Evolutionary conservation across 2,888 invertebrate species (phyloP).

Genomic region (Osedax fenrisi): DNA sequence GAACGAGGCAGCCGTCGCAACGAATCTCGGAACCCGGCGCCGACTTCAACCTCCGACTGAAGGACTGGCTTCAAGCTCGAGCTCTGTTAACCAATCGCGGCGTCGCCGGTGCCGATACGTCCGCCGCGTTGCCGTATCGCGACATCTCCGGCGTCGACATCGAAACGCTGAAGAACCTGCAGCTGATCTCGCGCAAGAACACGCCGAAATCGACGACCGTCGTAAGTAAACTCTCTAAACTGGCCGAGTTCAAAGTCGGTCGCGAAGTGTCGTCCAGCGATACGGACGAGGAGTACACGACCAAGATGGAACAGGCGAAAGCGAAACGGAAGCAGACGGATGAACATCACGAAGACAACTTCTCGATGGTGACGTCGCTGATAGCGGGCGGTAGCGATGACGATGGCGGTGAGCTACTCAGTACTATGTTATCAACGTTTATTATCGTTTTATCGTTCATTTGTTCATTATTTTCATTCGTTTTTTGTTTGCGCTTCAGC

Average conservation of each 20-base stretch:
- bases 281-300: neutral
- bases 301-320: neutral
- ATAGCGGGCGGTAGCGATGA: too few species aligned
- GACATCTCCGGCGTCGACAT: neutral
- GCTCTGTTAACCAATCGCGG: neutral
- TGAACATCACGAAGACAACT: too few species aligned
- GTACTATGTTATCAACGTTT: too few species aligned
- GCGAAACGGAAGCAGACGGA: too few species aligned
- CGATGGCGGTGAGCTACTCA: too few species aligned
- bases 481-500: too few species aligned
- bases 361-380: too few species aligned
- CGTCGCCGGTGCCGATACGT: neutral
- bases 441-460: too few species aligned
- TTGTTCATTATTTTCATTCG: too few species aligned
- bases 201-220: neutral
- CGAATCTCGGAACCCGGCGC: neutral
- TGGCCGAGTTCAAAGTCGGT: neutral
- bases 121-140: too few species aligned
- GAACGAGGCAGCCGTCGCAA: neutral
- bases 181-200: neutral
- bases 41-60: neutral
- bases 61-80: neutral
- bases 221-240: neutral
- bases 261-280: neutral
- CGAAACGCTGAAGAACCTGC: neutral